Evolutionary conservation across 1,140 invertebrate species (phyloP).

Genomic region (Drosophila novamexicana): DNA sequence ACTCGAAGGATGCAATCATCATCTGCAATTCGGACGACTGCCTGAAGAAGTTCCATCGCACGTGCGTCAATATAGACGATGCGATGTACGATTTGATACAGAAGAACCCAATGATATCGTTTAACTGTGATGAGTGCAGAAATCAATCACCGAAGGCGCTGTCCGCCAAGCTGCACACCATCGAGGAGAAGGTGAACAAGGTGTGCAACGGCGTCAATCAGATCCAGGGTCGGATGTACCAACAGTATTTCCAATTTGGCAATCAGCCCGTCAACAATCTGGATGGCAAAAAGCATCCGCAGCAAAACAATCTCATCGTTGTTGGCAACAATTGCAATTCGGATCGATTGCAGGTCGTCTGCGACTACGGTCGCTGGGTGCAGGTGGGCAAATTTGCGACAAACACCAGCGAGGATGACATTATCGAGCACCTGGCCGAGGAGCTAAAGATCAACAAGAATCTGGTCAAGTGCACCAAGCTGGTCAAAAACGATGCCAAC

Average conservation of each 20-base stretch:
- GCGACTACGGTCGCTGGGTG: constrained; percentile 81
- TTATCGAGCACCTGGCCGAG: constrained; percentile 79
- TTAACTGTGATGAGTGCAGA: constrained; percentile 80
- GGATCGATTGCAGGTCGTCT: constrained; percentile 82
- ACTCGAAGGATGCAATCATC: constrained; percentile 75
- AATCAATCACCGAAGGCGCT: constrained; percentile 77
- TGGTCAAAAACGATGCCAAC: constrained; percentile 82
- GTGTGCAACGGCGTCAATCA: constrained; percentile 80
- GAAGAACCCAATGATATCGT: constrained; percentile 78
- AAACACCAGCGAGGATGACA: constrained; percentile 81
- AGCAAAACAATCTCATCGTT: constrained; percentile 79
- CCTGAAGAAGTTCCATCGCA: constrained; percentile 78
- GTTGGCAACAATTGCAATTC: constrained; percentile 83
- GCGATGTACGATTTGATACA: constrained; percentile 77
- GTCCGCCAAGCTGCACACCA: constrained; percentile 71
- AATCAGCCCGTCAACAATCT: constrained; percentile 70
- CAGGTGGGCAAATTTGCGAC: constrained; percentile 82
- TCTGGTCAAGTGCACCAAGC: constrained; percentile 79
- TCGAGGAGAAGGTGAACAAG: constrained; percentile 83
- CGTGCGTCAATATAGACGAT: constrained; percentile 80
- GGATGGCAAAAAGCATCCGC: constrained; percentile 75
- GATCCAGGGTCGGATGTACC: constrained; percentile 83
- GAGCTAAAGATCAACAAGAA: constrained; percentile 83
- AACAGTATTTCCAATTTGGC: constrained; percentile 82
- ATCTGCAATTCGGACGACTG: constrained; percentile 79